Base-by-base conservation (phyloP, 2,888 invertebrate species). In the Drosophila nr. perissopoda region DNA sequence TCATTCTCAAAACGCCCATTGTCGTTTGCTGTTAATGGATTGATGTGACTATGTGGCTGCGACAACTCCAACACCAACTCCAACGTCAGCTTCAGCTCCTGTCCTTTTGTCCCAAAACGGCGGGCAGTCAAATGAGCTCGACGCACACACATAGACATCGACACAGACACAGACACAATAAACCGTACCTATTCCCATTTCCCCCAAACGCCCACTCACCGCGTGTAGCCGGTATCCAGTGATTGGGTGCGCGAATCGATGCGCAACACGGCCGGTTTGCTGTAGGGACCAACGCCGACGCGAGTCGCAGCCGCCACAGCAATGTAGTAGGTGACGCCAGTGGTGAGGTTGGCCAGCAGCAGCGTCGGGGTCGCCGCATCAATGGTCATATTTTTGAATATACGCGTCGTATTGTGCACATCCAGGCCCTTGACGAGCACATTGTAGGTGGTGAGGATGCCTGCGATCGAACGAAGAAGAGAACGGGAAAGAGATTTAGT, bases 301-400 rank as follows among this genome's bases (percentile, higher is more conserved):
- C 95, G 94, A 16, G 97, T 98, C 88, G 95, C 95, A 13, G 98
- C 98, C 34, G 97, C 97, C 61, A 98, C 96, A 92, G 96, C 95
- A 31, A 98, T 96, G 61, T 95, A 96, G 93, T 98, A 98, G 70
- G 96, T 95, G 87, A 97, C 95, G 86, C 97, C 97, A 42, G 96
- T 95, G 69, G 96, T 96, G 87, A 98, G 94, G 94, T 97, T 97
- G 72, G 96, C 96, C 91, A 98, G 94, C 68, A 97, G 95, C 36
- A 97, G 94, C 57, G 96, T 96, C 49, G 95, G 95, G 13, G 96
- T 96, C 52, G 94, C 94, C 87, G 95, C 95, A 91, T 96, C 96
- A 62, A 96, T 96, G 73, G 95, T 96, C 70, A 96, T 95, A 90
- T 96, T 96, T 94, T 95, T 95, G 75, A 95, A 94, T 83, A 95